These are phyloP conservation scores for Chelmon rostratus DNA, from an alignment of 2,797 vertebrate species.

Conservation along the genomic window DNA sequence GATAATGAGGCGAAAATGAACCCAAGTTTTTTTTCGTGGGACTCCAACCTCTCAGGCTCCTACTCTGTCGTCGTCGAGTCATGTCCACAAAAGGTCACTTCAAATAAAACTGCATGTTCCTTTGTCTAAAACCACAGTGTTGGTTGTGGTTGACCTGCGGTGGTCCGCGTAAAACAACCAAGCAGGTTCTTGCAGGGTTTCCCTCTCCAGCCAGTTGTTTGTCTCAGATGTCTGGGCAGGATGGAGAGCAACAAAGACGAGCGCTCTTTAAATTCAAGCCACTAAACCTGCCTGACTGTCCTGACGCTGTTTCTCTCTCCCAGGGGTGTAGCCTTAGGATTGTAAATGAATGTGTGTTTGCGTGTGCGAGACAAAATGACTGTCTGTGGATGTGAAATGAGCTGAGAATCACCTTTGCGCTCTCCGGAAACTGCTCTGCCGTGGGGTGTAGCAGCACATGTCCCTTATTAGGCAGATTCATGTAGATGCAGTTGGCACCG, in stretches of 20 bases:
- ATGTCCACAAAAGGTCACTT: conserved; percentile 40
- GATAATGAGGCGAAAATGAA: background rate
- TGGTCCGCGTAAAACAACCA: conserved; percentile 51
- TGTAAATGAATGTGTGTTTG: conserved; percentile 28
- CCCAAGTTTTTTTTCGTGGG: background rate
- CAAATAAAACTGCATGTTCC: conserved; percentile 50
- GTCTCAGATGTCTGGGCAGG: conserved; percentile 63
- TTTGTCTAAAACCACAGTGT: conserved; percentile 54
- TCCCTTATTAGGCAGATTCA: conserved; percentile 94
- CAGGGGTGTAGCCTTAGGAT: conserved; percentile 29
- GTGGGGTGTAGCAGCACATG: conserved; percentile 93
- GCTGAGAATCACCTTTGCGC: conserved; percentile 88
- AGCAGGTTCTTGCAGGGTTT: conserved; percentile 35
- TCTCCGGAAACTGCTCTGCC: conserved; percentile 92
- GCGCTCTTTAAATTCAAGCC: conserved; percentile 52
- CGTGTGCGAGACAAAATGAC: conserved; percentile 14
- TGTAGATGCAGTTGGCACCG: conserved; percentile 95
- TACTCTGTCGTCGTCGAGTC: conserved; percentile 9
- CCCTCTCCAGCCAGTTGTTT: conserved; percentile 52
- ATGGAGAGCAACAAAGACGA: conserved; percentile 49
- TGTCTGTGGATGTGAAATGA: conserved; percentile 5
- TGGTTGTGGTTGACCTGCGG: conserved; percentile 35
- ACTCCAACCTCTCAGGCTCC: background rate
- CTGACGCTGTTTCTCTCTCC: conserved; percentile 27
- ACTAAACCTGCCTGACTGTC: conserved; percentile 39